Evolutionary conservation across 2,113 vertebrate species (phyloP), one percentile per base, ranked within the genome.

Genomic region (Callocephalon fimbriatum): DNA sequence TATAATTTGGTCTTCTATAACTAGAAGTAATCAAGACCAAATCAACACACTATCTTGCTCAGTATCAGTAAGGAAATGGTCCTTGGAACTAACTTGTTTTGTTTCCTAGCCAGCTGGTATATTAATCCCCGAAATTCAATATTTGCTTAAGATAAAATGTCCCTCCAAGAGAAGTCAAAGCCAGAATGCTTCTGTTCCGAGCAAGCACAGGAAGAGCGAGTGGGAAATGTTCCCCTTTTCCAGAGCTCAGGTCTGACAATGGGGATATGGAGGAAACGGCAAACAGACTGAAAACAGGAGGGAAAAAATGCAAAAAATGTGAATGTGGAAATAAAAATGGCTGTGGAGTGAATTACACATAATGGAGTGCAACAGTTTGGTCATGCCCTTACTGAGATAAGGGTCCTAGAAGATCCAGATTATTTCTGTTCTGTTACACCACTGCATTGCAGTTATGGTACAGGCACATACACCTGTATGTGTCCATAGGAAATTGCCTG

Each of bases 101-200:
- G 11, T 67, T 91, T 79, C 78, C 89, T 66, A 75, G 71, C 71
- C 84, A 95, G 85, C 67, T 81, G 66, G 85, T 47, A n/a, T 66
- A 88, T 90, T 92, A 94, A 94, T 90, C 89, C 92, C 82, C 70
- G 66, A 90, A 85, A 94, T 85, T 90, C 78, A 85, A 66, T 94
- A 85, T 92, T 96, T 88, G 83, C 50, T 90, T 88, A 78, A 92
- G 92, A 92, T 85, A 85, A 92, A 92, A 94, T 86, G 42, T 81
- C 47, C 65, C 94, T 82, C 78, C 65, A 26, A 61, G 74, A 86
- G 89, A 62, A 85, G 50, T 15, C 62, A n/a, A 77, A 93, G 59
- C 53, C 84, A 80, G 59, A 88, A 59, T 0, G 6, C 84, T 59
- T 48, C 71, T 86, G 79, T 91, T 76, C 71, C 2, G 10, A 65